Percentiles rank a stretch among this genome's conserved stretches.
Evolutionary conservation across 2,888 invertebrate species (phyloP).

Genomic region (Campoplex nolae): DNA sequence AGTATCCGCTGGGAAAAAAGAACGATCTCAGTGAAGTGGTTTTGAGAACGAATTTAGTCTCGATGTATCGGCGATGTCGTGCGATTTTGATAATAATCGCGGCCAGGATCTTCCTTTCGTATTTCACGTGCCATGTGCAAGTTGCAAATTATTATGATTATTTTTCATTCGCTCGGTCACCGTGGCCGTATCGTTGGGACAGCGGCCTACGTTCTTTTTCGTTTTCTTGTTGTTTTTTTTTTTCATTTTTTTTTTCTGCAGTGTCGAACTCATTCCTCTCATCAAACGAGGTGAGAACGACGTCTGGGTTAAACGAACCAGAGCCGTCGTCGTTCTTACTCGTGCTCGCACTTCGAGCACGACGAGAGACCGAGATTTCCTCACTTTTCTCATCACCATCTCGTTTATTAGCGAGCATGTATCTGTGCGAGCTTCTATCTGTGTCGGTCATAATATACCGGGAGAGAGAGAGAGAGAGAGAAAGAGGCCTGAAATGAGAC

Average conservation of each 20-base stretch:
- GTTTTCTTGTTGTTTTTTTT: neutral
- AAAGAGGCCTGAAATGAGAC: slow-evolving; percentile 36
- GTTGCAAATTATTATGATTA: slow-evolving; percentile 63
- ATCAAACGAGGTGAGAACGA: slow-evolving; percentile 55
- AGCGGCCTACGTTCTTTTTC: neutral
- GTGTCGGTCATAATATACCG: slow-evolving; percentile 35
- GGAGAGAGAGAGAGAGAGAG: slow-evolving; percentile 50
- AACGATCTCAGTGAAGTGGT: neutral
- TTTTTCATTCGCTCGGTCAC: slow-evolving; percentile 51
- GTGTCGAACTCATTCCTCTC: slow-evolving; percentile 34
- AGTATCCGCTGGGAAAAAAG: neutral
- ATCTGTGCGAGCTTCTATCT: neutral
- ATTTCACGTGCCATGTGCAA: slow-evolving; percentile 68
- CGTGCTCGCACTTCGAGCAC: slow-evolving; percentile 5
- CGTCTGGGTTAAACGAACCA: slow-evolving; percentile 62
- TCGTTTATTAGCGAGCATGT: slow-evolving; percentile 21
- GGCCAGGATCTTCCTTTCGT: neutral
- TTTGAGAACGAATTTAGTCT: neutral
- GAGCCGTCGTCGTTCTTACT: slow-evolving; percentile 34
- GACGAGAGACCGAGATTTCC: slow-evolving; percentile 53
- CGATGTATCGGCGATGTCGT: neutral
- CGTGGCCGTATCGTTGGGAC: slow-evolving; percentile 49
- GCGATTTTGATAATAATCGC: slow-evolving; percentile 26
- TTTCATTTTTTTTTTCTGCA: neutral
- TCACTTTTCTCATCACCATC: slow-evolving; percentile 47